Evolutionary conservation across 1,140 invertebrate species (phyloP).

Genomic region (Augochlora pura): DNA sequence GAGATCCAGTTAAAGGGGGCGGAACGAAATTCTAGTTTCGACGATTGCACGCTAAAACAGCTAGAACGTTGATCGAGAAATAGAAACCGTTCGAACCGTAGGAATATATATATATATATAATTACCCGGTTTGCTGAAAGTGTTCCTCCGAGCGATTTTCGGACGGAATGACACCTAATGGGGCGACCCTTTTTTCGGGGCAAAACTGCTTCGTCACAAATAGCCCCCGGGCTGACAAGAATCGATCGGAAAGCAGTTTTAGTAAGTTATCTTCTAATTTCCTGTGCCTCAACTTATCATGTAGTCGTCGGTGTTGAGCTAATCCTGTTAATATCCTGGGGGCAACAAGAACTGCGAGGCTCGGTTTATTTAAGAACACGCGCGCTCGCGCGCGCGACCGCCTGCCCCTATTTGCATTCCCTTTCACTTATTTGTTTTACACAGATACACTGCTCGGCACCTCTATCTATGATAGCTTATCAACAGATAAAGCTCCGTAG

Average conservation of each 20-base stretch:
- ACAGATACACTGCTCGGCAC: not conserved
- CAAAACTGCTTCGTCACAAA: slow-evolving; percentile 38
- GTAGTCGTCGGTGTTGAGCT: slow-evolving; percentile 38
- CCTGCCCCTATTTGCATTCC: not conserved
- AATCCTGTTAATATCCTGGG: slow-evolving; percentile 22
- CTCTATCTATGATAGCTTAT: not conserved
- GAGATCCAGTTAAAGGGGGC: no score
- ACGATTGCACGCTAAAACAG: no score
- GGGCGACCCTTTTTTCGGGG: slow-evolving; percentile 31
- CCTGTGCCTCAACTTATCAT: slow-evolving; percentile 39
- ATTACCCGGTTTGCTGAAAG: not conserved
- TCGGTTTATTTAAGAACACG: not conserved
- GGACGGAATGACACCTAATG: slow-evolving; percentile 28
- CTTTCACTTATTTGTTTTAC: not conserved
- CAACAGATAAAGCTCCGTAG: no score
- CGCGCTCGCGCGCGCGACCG: no score
- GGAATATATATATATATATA: not conserved
- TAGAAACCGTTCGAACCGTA: not conserved
- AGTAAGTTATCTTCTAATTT: slow-evolving; percentile 54
- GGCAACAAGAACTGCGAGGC: not conserved
- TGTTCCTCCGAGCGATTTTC: slow-evolving; percentile 4
- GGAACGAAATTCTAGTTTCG: no score
- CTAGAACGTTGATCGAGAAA: no score
- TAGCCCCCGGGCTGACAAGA: slow-evolving; percentile 42
- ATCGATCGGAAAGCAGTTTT: slow-evolving; percentile 51